Conservation (phyloP, 2,888 invertebrate species). For the Rhabditoides inermis region DNA sequence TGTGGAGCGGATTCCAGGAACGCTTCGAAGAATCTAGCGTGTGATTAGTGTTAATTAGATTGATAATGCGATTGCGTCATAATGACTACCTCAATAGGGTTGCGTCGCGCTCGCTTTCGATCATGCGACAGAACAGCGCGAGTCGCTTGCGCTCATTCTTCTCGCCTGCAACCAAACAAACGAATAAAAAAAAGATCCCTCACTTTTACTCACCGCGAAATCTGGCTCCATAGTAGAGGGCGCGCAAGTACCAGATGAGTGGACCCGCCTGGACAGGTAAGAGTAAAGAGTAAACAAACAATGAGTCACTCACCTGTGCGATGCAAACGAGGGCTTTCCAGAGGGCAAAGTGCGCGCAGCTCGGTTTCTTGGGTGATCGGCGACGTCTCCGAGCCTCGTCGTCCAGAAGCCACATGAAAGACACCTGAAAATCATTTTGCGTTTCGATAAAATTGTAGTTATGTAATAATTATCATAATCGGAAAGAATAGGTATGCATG, state of each 20-base stretch:
- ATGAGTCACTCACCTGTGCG: constrained; percentile 23
- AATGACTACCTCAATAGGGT: constrained; percentile 26
- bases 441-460: too few species aligned
- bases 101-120: constrained; percentile 40
- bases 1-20: constrained; percentile 42
- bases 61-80: background rate
- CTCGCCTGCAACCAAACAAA: too few species aligned
- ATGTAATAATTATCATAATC: too few species aligned
- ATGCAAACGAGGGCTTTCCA: constrained; percentile 9
- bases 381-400: constrained; percentile 11
- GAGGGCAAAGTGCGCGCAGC: background rate
- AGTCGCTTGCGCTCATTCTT: constrained; percentile 10
- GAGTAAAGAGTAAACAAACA: background rate
- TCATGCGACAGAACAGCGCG: constrained; percentile 22
- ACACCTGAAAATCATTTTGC: too few species aligned
- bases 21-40: constrained; percentile 25
- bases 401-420: constrained; percentile 23
- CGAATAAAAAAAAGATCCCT: too few species aligned
- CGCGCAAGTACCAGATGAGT: constrained; percentile 28
- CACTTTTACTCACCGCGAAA: too few species aligned
- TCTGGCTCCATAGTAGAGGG: constrained; percentile 17
- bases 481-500: too few species aligned
- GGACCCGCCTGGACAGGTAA: constrained; percentile 27
- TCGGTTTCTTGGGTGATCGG: background rate
- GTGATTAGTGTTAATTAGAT: too few species aligned